phyloP scores from a whole-genome alignment of 2,113 vertebrate species.

The Tupaia tana region DNA sequence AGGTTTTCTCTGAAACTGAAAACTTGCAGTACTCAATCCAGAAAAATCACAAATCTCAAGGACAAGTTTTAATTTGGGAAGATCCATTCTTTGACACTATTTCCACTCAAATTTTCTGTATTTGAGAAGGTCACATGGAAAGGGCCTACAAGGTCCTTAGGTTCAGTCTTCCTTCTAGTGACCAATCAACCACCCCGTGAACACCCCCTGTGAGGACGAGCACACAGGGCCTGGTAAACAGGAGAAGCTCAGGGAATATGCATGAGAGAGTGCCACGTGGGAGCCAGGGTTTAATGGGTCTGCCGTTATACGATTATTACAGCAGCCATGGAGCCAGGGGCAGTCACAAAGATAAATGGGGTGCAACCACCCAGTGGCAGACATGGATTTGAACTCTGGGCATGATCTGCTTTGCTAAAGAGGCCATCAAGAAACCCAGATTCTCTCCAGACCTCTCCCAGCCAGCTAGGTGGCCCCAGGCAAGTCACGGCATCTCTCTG shows the following conservation, averaged over 20 bases:
- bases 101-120: not conserved
- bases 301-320: rapidly evolving
- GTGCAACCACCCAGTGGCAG: rapidly evolving
- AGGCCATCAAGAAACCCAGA: rapidly evolving
- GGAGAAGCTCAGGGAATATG: not conserved
- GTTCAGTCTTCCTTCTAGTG: not conserved
- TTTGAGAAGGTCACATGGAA: not conserved
- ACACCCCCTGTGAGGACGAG: rapidly evolving
- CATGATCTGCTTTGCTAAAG: rapidly evolving
- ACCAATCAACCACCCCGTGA: rapidly evolving
- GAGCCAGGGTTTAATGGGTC: not conserved
- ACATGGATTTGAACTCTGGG: not conserved
- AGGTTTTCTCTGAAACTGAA: not conserved
- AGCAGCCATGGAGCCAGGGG: not conserved
- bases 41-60: not conserved
- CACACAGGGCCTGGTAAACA: not conserved
- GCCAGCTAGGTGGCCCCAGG: not conserved
- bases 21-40: not conserved
- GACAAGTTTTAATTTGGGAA: not conserved
- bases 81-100: not conserved
- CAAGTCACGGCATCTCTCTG: not conserved
- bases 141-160: too few species aligned
- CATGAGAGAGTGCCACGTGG: rapidly evolving
- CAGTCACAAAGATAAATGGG: not conserved
- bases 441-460: not conserved